Evolutionary conservation across 1,140 invertebrate species (phyloP).

Genomic region (Leptopilina clavipes): DNA sequence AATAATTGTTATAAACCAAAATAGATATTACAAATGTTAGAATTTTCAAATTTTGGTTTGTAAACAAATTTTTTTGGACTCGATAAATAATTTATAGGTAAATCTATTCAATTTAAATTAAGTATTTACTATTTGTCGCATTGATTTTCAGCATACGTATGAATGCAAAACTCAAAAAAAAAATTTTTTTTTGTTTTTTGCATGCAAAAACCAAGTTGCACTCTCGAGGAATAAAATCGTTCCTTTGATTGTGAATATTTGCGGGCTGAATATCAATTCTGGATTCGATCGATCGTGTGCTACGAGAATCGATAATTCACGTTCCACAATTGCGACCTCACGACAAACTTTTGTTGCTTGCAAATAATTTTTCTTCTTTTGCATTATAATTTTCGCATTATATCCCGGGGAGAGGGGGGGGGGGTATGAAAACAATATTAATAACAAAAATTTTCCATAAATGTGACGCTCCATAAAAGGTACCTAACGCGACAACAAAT

Average conservation of each 20-base stretch:
- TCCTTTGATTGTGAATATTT: slow-evolving; percentile 24
- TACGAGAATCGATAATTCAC: slow-evolving; percentile 31
- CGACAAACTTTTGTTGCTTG: background rate
- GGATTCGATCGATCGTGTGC: slow-evolving; percentile 29
- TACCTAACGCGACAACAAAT: too few species aligned
- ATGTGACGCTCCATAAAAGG: too few species aligned
- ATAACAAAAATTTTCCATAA: too few species aligned
- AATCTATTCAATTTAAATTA: too few species aligned
- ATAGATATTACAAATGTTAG: too few species aligned
- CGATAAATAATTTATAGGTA: too few species aligned
- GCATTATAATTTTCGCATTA: background rate
- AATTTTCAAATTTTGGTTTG: too few species aligned
- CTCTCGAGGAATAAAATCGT: slow-evolving; percentile 2
- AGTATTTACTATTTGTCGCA: background rate
- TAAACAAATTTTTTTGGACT: too few species aligned
- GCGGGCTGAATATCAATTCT: slow-evolving; percentile 31
- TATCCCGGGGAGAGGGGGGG: too few species aligned
- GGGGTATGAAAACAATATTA: too few species aligned
- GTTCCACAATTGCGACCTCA: slow-evolving; percentile 24
- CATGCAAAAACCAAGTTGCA: slow-evolving; percentile 21
- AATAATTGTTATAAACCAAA: too few species aligned
- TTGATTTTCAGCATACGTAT: background rate
- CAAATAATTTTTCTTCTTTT: background rate
- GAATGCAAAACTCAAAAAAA: background rate
- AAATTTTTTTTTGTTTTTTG: background rate